phyloP scores from a whole-genome alignment of 2,888 invertebrate species.

The Caenorhabditis wallacei region DNA sequence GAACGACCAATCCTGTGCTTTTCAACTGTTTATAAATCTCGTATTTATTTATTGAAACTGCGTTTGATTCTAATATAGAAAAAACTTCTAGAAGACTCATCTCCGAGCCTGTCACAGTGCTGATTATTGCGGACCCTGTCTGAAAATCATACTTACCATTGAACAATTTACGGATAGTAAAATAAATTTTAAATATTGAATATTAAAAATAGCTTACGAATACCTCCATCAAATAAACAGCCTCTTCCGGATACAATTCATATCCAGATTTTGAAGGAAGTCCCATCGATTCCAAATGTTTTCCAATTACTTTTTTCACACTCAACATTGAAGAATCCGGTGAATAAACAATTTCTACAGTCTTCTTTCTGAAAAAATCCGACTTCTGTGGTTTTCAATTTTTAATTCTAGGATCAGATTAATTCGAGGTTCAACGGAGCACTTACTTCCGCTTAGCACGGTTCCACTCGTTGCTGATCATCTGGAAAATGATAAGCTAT shows the following conservation, averaged over 20 bases:
- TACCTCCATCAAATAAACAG: conserved; percentile 73
- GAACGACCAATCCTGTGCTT: conserved; percentile 66
- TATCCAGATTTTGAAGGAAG: conserved; percentile 62
- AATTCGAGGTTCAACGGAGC: no score
- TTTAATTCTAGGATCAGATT: no score
- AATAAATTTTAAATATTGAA: no score
- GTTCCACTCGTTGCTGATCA: conserved; percentile 32
- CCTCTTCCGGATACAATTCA: conserved; percentile 75
- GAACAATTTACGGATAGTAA: no score
- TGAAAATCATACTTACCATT: conserved; percentile 19
- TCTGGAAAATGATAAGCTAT: conserved; percentile 6
- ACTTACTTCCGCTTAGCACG: conserved; percentile 43
- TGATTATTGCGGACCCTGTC: conserved; percentile 62
- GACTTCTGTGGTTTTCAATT: neutral
- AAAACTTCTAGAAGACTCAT: conserved; percentile 60
- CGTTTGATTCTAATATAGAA: conserved; percentile 45
- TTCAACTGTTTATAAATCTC: conserved; percentile 63
- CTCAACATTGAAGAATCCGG: conserved; percentile 29
- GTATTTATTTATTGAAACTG: conserved; percentile 58
- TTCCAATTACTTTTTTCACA: conserved; percentile 62
- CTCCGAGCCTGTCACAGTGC: conserved; percentile 23
- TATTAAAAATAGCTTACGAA: no score
- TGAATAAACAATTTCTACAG: conserved; percentile 56
- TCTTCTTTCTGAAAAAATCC: conserved; percentile 56
- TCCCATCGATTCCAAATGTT: conserved; percentile 74